Evolutionary conservation across 2,797 vertebrate species (phyloP).

Genomic region (Pantherophis alleghaniensis): DNA sequence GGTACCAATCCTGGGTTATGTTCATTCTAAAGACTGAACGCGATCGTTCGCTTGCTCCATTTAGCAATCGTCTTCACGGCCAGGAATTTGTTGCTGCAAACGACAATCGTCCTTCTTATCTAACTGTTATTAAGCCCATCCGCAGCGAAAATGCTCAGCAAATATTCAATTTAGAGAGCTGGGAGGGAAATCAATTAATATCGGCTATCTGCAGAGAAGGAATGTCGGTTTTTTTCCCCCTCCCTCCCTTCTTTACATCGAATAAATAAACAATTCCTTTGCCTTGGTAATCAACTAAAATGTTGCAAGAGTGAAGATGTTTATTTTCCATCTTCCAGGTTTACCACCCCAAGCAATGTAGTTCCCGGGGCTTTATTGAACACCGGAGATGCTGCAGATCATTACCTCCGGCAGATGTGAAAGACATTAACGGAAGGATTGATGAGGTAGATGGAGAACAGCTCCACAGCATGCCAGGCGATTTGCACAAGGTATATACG

Average conservation of each 20-base stretch:
- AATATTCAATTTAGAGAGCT: neutral
- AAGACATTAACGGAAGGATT: constrained; percentile 5
- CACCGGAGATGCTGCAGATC: constrained; percentile 38
- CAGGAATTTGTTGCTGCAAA: constrained; percentile 30
- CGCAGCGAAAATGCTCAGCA: neutral
- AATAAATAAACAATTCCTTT: constrained; percentile 22
- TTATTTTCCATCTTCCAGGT: constrained; percentile 23
- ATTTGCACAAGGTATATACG: neutral
- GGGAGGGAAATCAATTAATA: neutral
- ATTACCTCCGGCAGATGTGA: constrained; percentile 28
- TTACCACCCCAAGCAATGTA: constrained; percentile 3
- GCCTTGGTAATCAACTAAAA: constrained; percentile 33
- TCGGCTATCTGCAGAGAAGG: neutral
- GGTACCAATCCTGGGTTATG: neutral
- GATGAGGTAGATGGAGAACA: neutral
- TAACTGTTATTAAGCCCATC: neutral
- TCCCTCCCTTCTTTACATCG: neutral
- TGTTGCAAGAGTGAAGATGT: constrained; percentile 23
- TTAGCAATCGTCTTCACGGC: constrained; percentile 30
- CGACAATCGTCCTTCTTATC: neutral
- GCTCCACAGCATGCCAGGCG: neutral
- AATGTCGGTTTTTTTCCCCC: neutral
- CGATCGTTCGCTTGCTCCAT: neutral
- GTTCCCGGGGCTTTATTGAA: constrained; percentile 22
- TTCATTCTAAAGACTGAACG: neutral